Conservation (phyloP, 2,797 vertebrate species). For the Cetoscarus ocellatus region DNA sequence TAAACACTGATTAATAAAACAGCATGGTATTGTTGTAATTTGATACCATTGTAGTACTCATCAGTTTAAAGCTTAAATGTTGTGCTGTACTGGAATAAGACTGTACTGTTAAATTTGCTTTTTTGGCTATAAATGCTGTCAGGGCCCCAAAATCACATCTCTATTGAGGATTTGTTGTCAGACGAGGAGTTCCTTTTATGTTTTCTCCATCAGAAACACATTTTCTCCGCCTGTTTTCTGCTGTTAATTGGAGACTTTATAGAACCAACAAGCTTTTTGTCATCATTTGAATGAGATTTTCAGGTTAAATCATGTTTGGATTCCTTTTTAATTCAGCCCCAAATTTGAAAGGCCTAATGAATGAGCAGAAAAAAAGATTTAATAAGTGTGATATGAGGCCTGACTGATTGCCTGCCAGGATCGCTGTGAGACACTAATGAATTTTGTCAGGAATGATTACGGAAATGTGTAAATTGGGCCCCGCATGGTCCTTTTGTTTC, state of each 20-base stretch:
- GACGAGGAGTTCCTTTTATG: slow-evolving; percentile 7
- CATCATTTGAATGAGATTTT: slow-evolving; percentile 59
- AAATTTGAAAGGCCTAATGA: slow-evolving; percentile 53
- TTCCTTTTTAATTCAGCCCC: slow-evolving; percentile 47
- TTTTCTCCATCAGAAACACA: slow-evolving; percentile 22
- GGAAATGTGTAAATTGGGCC: slow-evolving; percentile 45
- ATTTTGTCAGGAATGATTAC: slow-evolving; percentile 56
- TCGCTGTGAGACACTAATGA: slow-evolving; percentile 47
- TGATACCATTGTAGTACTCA: too few species aligned
- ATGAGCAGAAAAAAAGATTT: slow-evolving; percentile 46
- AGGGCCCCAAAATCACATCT: neutral
- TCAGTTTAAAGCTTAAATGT: too few species aligned
- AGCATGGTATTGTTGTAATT: too few species aligned
- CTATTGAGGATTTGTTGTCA: slow-evolving; percentile 27
- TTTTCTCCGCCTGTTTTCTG: slow-evolving; percentile 9
- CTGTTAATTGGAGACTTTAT: slow-evolving; percentile 53
- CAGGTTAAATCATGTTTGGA: slow-evolving; percentile 31
- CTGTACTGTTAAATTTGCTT: too few species aligned
- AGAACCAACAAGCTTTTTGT: slow-evolving; percentile 38
- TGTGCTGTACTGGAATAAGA: too few species aligned
- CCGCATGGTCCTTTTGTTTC: slow-evolving; percentile 21
- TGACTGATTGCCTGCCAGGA: slow-evolving; percentile 67
- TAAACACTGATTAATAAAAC: too few species aligned
- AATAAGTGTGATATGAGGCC: slow-evolving; percentile 57
- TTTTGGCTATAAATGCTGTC: neutral